Evolutionary conservation across 2,888 invertebrate species (phyloP).

Genomic region (Crossocerus cetratus): DNA sequence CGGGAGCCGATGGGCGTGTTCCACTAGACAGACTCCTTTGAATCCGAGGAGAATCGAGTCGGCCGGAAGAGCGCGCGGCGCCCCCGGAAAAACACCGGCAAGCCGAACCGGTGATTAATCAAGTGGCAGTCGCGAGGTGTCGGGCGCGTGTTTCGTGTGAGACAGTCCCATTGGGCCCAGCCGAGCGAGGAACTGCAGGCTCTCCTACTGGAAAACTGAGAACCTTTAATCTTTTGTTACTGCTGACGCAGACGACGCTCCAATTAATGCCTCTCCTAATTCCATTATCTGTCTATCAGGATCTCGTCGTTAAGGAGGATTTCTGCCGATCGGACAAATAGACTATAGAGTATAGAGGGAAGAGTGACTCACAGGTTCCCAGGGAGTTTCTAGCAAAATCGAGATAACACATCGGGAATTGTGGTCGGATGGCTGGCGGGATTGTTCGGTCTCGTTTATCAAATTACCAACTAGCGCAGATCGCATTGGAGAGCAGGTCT

Average conservation of each 20-base stretch:
- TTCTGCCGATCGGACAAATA: not conserved
- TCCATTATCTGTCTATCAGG: conserved; percentile 12
- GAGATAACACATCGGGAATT: not conserved
- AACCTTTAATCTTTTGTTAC: conserved; percentile 32
- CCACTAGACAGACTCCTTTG: conserved; percentile 11
- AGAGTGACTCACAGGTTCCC: not conserved
- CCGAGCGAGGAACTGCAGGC: not conserved
- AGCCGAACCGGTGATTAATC: conserved; percentile 48
- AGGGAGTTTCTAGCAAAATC: not conserved
- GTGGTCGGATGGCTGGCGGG: conserved; percentile 1
- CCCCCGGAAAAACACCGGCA: conserved; percentile 18
- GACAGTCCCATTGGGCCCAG: conserved; percentile 31
- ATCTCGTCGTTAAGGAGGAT: not conserved
- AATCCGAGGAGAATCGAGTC: conserved; percentile 6
- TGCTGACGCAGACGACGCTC: conserved; percentile 11
- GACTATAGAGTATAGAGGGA: too few relatives aligned
- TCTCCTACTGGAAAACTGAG: conserved; percentile 12
- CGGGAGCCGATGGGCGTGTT: not conserved
- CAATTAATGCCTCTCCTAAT: conserved; percentile 37
- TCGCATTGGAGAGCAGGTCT: conserved; percentile 32
- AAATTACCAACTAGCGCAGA: conserved; percentile 32
- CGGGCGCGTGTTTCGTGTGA: conserved; percentile 40
- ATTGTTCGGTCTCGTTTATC: conserved; percentile 22
- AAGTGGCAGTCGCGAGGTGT: conserved; percentile 47
- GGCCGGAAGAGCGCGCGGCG: conserved; percentile 13